Evolutionary conservation across 2,888 invertebrate genomes (phyloP), one percentile per base, ranked within the genome.

Genomic region (Ptychoptera albimana): DNA sequence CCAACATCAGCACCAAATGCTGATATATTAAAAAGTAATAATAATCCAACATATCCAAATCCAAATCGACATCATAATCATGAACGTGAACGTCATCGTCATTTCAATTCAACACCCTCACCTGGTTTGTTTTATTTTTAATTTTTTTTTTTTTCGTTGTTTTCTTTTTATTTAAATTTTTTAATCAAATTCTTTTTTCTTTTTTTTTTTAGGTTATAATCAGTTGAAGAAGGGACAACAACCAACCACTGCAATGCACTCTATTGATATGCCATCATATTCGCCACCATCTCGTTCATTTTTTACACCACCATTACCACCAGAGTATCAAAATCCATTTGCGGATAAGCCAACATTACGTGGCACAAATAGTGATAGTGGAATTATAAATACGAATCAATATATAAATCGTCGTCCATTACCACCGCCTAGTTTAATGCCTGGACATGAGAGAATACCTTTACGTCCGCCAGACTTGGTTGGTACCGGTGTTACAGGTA

Each of bases 331-430:
- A 49, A 84, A 85, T 67, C 86, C 87, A 1, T 87, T 87, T 58
- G 85, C 85, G n/a, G 85, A 87, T 60, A 87, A 85, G 63, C 87
- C 87, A 43, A 88, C 87, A 39, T 68, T 88, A 47, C 73, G 87
- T 55, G 83, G 82, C 53, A 71, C 75, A n/a, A 74, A 75, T 53
- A 72, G 72, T 32, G 75, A 76, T 37, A 64, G 66, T n/a, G 48
- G 57, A 1, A 49, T 60, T 31, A 51, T 56, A 0, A 59, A 43
- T 45, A 35, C 36, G 12, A 44, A 44, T n/a, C 13, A 57, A 54
- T 78, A 77, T 57, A 75, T 74, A 51, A 81, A 80, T 59, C 68
- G 84, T 50, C 72, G 86, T 51, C 85, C 85, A 1, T 78, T 84
- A 51, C 84, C 83, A n/a, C 85, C 85, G 12, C 86, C 86, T 0